Percentiles rank a stretch among this genome's conserved stretches.
phyloP scores from a whole-genome alignment of 2,113 vertebrate genomes.

The Petromus typicus region DNA sequence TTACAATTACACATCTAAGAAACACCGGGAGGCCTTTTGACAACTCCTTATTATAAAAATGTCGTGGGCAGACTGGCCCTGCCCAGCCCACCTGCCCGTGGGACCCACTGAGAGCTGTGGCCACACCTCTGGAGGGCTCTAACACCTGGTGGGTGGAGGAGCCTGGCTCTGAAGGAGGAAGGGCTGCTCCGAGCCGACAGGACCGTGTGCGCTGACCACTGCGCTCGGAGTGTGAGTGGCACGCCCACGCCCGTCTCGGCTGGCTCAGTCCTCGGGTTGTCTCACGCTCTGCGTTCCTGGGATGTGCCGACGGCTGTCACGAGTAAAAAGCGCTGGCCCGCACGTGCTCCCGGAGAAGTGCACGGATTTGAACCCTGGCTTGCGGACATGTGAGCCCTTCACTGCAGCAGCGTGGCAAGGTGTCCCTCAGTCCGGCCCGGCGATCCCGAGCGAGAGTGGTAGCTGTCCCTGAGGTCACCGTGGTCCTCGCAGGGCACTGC shows the following conservation, averaged over 20 bases:
- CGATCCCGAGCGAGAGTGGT: neutral
- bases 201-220: neutral
- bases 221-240: neutral
- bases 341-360: neutral
- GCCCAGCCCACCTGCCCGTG: neutral
- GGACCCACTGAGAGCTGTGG: neutral
- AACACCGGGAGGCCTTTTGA: neutral
- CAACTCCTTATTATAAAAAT: neutral
- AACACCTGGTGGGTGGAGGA: neutral
- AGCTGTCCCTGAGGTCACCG: neutral
- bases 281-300: neutral
- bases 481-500: neutral
- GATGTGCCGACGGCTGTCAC: neutral
- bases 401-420: neutral
- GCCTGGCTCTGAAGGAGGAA: neutral
- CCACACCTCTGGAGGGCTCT: neutral
- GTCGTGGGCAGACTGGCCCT: neutral
- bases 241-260: neutral
- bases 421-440: neutral
- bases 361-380: neutral
- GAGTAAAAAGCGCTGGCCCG: neutral
- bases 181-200: neutral
- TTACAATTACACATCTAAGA: conserved; percentile 11
- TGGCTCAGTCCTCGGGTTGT: neutral
- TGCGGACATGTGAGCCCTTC: neutral